Evolutionary conservation across 2,113 vertebrate species (phyloP), one percentile per base, ranked within the genome.

Genomic region (Cyprinodon brontotheroides): DNA sequence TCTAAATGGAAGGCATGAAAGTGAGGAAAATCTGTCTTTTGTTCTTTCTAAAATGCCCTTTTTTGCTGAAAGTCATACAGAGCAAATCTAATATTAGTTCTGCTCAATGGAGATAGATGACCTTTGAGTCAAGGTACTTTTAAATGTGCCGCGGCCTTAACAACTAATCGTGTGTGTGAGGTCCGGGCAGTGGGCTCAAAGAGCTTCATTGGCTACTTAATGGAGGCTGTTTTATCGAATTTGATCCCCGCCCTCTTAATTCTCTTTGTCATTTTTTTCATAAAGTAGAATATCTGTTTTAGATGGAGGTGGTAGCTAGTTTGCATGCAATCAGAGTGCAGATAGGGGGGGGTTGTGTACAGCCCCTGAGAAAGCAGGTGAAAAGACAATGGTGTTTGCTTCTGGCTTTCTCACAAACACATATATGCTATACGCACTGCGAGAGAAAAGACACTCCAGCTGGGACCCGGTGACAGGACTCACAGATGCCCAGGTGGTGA

Each of bases 401-500:
- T 64, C 89, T 91, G 91, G 90, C 87, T 68, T 40, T 45, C 81
- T 80, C 80, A 72, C 69, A 72, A 70, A 86, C 53, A 78, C 76
- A 83, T 64, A 78, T 76, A 84, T 67, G 39, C 43, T 73, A 41
- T 17, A 48, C 11, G 13, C 73, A 75, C 77, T 36, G 75, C 15
- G 17, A 57, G 50, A 57, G 50, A n/a, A 81, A 45, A 79, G 84
- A 87, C 85, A 86, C 82, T 87, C 90, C 92, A 91, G 91, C 92
- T 92, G 91, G 91, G 91, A 86, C 84, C 87, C 82, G 78, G 82
- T 86, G 91, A 92, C 92, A 93, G 89, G 90, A 86, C 86, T 92
- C 91, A 69, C 89, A 89, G 85, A 91, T 90, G 87, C 87, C 92
- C 89, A 93, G 92, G 92, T 92, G 93, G 91, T 71, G 81, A 84